Evolutionary conservation across 1,140 invertebrate genomes (phyloP).

Genomic region (Caligus rogercresseyi): DNA sequence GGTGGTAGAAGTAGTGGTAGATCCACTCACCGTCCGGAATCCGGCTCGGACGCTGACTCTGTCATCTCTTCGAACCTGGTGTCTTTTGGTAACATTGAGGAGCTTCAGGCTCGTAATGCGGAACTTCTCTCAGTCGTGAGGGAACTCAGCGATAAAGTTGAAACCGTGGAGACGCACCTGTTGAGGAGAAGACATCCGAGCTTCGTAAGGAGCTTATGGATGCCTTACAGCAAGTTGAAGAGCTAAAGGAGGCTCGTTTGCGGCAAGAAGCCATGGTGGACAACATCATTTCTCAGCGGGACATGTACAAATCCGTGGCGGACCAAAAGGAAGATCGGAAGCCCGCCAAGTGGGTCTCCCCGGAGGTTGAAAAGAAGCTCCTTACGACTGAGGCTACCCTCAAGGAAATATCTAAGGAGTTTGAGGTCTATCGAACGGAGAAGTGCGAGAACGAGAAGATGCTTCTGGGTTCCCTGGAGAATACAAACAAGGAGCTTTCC

Average conservation of each 20-base stretch:
- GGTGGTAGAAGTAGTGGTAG: conserved; percentile 22
- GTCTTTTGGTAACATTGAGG: conserved; percentile 67
- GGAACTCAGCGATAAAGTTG: conserved; percentile 57
- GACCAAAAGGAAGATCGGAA: conserved; percentile 14
- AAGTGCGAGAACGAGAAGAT: conserved; percentile 59
- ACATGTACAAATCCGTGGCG: conserved; percentile 46
- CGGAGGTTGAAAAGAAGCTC: conserved; percentile 28
- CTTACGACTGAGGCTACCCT: conserved; percentile 40
- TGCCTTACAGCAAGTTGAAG: conserved; percentile 36
- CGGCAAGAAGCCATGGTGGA: conserved; percentile 60
- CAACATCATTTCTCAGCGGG: conserved; percentile 54
- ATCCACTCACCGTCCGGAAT: not conserved
- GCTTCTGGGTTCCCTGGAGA: conserved; percentile 58
- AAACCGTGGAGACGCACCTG: conserved; percentile 47
- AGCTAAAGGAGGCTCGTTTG: conserved; percentile 49
- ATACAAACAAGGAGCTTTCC: conserved; percentile 47
- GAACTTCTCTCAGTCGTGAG: conserved; percentile 57
- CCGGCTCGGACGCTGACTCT: conserved; percentile 24
- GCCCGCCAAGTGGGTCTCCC: conserved; percentile 7
- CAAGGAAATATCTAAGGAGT: conserved; percentile 53
- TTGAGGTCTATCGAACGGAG: conserved; percentile 61
- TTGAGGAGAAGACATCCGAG: conserved; percentile 33
- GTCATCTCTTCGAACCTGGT: conserved; percentile 64
- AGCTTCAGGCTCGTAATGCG: conserved; percentile 68
- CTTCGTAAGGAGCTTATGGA: conserved; percentile 30